Base-by-base conservation (phyloP, 2,113 vertebrate species). In the Callipepla squamata region DNA sequence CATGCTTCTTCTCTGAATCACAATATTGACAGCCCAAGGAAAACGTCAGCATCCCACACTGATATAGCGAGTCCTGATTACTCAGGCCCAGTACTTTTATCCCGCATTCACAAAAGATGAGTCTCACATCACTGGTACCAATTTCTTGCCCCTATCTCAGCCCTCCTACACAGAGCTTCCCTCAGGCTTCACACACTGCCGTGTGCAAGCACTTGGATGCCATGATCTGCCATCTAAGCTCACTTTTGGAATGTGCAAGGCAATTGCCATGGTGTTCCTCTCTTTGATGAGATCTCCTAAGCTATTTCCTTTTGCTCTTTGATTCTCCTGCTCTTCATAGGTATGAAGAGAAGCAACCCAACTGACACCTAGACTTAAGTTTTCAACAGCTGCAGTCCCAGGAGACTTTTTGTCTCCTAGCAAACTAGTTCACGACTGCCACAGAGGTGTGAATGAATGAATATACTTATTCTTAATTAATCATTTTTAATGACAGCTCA, bases 171-270 rank as follows among this genome's bases (percentile, higher is more conserved):
- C 1, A 11, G 18, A 11, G 58, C 48, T 57, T 47, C 50, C 48
- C 65, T 36, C 0, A 0, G 36, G 58, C 25, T 44, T 22, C 44
- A 9, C 38, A 13, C 69, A 13, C 20, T 3, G 25, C 6, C 3
- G 10, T 1, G 7, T 73, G 8, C 45, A 28, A 5, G 7, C 38
- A 38, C 4, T 0, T 18, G 58, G 12, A 34, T n/a, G 18, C 51
- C 18, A 3, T 0, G 1, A 3, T 4, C 68, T 66, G 47, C 78
- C 58, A 66, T 62, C 62, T 13, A 1, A 13, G 48, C 6, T 2
- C 36, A 38, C 21, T 20, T 62, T 6, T 5, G 15, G n/a, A 30
- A 32, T 40, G 38, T 36, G 17, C 62, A 83, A 77, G n/a, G 59
- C 72, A 92, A 62, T 58, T 3, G 38, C 53, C 59, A 70, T 21